These are phyloP conservation scores for Rhizomys pruinosus DNA, from an alignment of 2,113 vertebrate genomes.

Conservation along the genomic window DNA sequence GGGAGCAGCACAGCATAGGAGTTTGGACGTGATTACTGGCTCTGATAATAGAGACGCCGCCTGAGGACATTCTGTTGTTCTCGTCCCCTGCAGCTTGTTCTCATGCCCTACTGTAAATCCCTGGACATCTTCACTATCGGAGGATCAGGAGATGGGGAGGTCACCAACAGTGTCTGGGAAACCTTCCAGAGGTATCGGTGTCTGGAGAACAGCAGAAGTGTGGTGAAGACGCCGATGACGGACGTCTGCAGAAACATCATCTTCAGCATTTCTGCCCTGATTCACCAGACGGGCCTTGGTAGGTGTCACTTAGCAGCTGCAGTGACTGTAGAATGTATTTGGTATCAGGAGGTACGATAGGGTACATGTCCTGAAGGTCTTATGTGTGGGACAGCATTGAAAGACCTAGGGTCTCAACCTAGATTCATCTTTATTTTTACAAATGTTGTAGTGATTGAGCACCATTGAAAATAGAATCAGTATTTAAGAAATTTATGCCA, in stretches of 20 bases:
- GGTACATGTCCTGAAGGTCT: background rate
- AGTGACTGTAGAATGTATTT: too few species aligned
- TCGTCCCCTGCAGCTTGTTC: slow-evolving; percentile 89
- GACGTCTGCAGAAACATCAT: slow-evolving; percentile 96
- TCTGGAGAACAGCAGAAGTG: slow-evolving; percentile 95
- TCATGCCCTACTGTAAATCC: slow-evolving; percentile 97
- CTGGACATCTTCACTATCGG: slow-evolving; percentile 94
- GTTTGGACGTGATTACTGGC: background rate
- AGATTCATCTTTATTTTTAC: background rate
- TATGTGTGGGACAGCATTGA: too few species aligned
- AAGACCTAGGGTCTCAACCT: background rate
- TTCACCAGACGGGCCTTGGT: slow-evolving; percentile 94
- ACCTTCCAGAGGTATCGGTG: slow-evolving; percentile 97
- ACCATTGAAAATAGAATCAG: background rate
- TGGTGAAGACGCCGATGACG: slow-evolving; percentile 94
- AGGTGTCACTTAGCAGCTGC: slow-evolving; percentile 46
- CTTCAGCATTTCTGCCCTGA: slow-evolving; percentile 95
- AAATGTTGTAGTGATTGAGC: background rate
- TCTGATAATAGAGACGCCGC: fast-evolving
- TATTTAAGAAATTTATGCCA: too few species aligned
- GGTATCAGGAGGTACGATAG: background rate
- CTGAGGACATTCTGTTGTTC: background rate
- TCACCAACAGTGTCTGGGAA: slow-evolving; percentile 92
- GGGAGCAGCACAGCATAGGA: too few species aligned
- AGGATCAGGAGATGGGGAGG: slow-evolving; percentile 89